Percentiles rank a stretch among this genome's conserved stretches.
These are phyloP conservation scores for Asteroscopus sphinx DNA, from an alignment of 2,888 invertebrate species.

Conservation along the genomic window DNA sequence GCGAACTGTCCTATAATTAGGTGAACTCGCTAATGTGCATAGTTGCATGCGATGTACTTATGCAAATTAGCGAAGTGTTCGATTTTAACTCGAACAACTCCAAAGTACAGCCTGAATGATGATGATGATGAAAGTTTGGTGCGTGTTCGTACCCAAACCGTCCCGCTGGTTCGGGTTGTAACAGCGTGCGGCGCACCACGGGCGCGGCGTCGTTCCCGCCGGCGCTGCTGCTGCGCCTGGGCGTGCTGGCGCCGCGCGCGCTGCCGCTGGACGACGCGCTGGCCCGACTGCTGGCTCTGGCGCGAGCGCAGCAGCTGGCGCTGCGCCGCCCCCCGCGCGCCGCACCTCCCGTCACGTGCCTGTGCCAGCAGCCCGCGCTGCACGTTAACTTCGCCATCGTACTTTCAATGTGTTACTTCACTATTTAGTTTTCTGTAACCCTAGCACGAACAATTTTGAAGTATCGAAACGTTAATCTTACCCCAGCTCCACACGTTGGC, in stretches of 20 bases:
- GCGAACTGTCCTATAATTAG: too few species aligned
- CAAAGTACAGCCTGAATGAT: too few species aligned
- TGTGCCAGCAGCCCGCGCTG: neutral
- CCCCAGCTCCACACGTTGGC: too few species aligned
- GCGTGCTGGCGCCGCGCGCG: constrained; percentile 2
- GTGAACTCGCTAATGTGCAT: too few species aligned
- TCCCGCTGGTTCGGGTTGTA: constrained; percentile 1
- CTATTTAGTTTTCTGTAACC: neutral
- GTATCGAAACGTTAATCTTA: too few species aligned
- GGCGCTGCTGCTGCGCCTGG: neutral
- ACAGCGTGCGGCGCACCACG: constrained; percentile 6
- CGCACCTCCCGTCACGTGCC: neutral
- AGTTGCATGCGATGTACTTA: too few species aligned
- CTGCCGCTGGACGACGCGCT: neutral
- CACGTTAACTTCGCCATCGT: neutral
- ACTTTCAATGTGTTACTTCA: neutral
- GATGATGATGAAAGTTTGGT: too few species aligned
- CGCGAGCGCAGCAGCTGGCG: constrained; percentile 4
- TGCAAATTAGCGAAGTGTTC: too few species aligned
- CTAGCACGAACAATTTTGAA: too few species aligned
- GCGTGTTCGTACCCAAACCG: too few species aligned
- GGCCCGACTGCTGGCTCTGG: neutral
- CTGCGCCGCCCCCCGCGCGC: neutral
- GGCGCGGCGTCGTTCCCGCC: neutral
- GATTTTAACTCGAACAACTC: too few species aligned